A percentile compares a stretch with the other conserved stretches of the same genome.
phyloP scores from a whole-genome alignment of 2,888 invertebrate species.

The Sarcophaga carnaria region DNA sequence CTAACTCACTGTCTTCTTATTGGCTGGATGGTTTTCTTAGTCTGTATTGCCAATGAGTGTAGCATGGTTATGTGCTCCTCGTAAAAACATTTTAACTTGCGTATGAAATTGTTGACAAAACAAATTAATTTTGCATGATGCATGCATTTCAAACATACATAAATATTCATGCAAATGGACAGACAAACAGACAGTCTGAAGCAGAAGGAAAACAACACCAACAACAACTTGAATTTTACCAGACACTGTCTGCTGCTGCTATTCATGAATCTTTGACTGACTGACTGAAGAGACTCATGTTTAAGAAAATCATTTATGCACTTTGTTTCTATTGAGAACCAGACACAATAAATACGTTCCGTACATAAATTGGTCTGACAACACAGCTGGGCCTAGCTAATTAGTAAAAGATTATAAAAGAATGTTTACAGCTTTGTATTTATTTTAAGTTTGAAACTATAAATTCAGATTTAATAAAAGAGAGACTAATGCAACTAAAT shows the following conservation, averaged over 20 bases:
- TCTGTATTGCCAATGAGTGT: too few relatives aligned
- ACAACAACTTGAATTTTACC: slow-evolving; percentile 17
- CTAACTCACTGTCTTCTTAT: not conserved
- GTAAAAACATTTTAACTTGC: slow-evolving; percentile 36
- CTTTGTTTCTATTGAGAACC: slow-evolving; percentile 37
- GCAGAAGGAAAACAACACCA: not conserved
- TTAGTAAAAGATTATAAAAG: not conserved
- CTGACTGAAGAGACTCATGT: slow-evolving; percentile 14
- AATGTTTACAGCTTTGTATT: not conserved
- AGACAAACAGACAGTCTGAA: not conserved
- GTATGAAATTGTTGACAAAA: slow-evolving; percentile 64
- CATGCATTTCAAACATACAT: slow-evolving; percentile 16
- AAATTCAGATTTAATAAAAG: too few relatives aligned
- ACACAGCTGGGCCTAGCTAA: not conserved
- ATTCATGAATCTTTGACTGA: slow-evolving; percentile 46
- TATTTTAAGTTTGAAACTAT: not conserved
- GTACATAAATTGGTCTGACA: not conserved
- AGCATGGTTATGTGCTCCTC: not conserved
- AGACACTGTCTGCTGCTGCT: slow-evolving; percentile 47
- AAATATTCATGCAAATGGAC: not conserved
- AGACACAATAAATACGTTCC: slow-evolving; percentile 29
- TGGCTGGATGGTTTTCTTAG: not conserved
- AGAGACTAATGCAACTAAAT: too few relatives aligned
- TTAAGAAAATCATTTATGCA: slow-evolving; percentile 41
- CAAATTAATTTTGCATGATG: slow-evolving; percentile 64